These are phyloP conservation scores for Acleris cristana DNA, from an alignment of 2,888 invertebrate species.

Conservation along the genomic window DNA sequence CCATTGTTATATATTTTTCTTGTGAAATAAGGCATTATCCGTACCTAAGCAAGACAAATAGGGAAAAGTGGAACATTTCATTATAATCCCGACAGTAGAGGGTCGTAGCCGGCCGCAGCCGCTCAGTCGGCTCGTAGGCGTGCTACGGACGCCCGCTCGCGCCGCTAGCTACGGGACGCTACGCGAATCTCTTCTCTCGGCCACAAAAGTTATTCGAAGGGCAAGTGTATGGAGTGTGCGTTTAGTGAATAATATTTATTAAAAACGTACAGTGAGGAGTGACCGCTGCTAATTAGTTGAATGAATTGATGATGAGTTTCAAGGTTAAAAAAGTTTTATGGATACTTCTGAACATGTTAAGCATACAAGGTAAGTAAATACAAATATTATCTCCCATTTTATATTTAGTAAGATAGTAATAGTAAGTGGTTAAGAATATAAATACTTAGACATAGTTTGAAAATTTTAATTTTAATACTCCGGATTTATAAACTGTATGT, in stretches of 20 bases:
- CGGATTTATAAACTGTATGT: too few relatives aligned
- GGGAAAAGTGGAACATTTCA: constrained; percentile 36
- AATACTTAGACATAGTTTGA: too few relatives aligned
- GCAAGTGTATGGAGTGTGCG: not conserved
- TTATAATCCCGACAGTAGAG: constrained; percentile 36
- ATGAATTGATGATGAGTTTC: constrained; percentile 18
- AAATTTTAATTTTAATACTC: too few relatives aligned
- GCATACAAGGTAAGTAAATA: constrained; percentile 25
- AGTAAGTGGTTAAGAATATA: too few relatives aligned
- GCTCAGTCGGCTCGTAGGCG: constrained; percentile 36
- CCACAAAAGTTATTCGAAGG: constrained; percentile 17
- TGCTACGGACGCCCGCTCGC: constrained; percentile 31
- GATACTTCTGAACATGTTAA: constrained; percentile 25
- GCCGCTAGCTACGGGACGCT: constrained; percentile 13
- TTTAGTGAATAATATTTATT: not conserved
- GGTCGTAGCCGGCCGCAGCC: constrained; percentile 15
- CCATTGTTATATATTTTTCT: constrained; percentile 35
- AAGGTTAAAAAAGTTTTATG: constrained; percentile 28
- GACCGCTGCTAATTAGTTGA: constrained; percentile 8
- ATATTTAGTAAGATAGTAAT: not conserved
- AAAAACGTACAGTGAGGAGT: constrained; percentile 1
- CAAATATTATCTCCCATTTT: not conserved
- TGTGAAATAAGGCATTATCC: constrained; percentile 35
- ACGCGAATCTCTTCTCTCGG: constrained; percentile 11
- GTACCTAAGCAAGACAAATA: constrained; percentile 37